These are phyloP conservation scores for Drosophila barbarae DNA, from an alignment of 2,888 invertebrate species.

Conservation along the genomic window DNA sequence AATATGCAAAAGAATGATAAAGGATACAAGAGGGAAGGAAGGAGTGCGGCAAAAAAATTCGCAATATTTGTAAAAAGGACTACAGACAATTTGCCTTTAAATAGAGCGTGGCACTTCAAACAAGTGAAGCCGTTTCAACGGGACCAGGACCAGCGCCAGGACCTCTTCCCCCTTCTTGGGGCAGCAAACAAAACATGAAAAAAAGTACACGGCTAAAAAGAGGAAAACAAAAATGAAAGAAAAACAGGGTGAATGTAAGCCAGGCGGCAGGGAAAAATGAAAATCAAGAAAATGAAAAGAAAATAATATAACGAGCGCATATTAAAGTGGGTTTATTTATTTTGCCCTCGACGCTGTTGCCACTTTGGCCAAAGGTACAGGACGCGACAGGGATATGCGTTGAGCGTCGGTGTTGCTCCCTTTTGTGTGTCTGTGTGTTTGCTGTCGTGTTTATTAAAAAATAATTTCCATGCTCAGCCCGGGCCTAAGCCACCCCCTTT, in stretches of 20 bases:
- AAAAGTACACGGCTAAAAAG: constrained; percentile 25
- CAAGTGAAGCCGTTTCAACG: constrained; percentile 54
- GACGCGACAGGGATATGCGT: constrained; percentile 17
- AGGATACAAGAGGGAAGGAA: neutral
- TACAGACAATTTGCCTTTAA: constrained; percentile 76
- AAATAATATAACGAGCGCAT: constrained; percentile 75
- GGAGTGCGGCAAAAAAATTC: constrained; percentile 39
- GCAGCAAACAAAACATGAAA: constrained; percentile 49
- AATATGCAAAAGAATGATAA: constrained; percentile 53
- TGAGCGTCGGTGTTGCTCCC: constrained; percentile 15
- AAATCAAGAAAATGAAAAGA: constrained; percentile 74
- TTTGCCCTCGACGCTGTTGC: constrained; percentile 68
- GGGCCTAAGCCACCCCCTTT: constrained; percentile 46
- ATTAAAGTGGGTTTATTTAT: constrained; percentile 75
- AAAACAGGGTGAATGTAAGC: constrained; percentile 38
- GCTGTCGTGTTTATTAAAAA: constrained; percentile 72
- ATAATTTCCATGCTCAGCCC: constrained; percentile 72
- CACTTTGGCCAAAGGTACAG: constrained; percentile 52
- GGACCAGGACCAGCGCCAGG: constrained; percentile 1
- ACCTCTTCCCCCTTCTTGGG: constrained; percentile 9
- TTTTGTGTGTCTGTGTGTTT: constrained; percentile 51
- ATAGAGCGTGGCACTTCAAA: constrained; percentile 75
- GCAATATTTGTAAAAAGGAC: constrained; percentile 73
- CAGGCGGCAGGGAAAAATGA: constrained; percentile 37
- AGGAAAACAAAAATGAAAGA: constrained; percentile 57